phyloP scores from a whole-genome alignment of 2,113 vertebrate genomes.

The Tauraco erythrolophus region DNA sequence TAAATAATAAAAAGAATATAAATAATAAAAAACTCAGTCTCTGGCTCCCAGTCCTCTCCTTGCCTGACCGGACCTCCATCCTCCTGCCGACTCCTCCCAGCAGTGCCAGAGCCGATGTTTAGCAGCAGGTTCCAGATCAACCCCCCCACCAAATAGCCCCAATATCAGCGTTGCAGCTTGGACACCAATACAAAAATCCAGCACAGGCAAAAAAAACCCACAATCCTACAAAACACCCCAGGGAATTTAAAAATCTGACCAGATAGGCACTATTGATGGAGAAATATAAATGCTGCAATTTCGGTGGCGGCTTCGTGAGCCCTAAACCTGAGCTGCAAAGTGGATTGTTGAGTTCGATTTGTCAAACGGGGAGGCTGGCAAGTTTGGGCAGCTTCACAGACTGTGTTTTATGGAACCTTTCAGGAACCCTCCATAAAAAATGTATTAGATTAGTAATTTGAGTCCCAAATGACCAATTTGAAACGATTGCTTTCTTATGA shows the following conservation, averaged over 20 bases:
- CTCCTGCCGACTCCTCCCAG: neutral
- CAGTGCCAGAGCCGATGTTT: rapidly evolving
- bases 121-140: neutral
- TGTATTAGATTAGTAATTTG: constrained; percentile 80
- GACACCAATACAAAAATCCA: neutral
- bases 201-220: neutral
- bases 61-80: neutral
- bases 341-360: constrained; percentile 72
- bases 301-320: neutral
- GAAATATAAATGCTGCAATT: constrained; percentile 66
- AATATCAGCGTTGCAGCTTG: neutral
- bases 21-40: neutral
- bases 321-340: constrained; percentile 70
- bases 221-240: neutral
- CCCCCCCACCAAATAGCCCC: neutral
- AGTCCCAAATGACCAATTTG: constrained; percentile 78
- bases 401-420: constrained; percentile 77
- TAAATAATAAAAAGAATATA: neutral
- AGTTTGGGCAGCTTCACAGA: constrained; percentile 73
- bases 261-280: constrained; percentile 69
- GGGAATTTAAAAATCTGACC: constrained; percentile 50
- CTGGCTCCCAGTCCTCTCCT: neutral
- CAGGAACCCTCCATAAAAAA: constrained; percentile 77
- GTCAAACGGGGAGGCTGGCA: constrained; percentile 65
- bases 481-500: constrained; percentile 78